Evolutionary conservation across 2,113 vertebrate species (phyloP).

Genomic region (Nasalis larvatus): DNA sequence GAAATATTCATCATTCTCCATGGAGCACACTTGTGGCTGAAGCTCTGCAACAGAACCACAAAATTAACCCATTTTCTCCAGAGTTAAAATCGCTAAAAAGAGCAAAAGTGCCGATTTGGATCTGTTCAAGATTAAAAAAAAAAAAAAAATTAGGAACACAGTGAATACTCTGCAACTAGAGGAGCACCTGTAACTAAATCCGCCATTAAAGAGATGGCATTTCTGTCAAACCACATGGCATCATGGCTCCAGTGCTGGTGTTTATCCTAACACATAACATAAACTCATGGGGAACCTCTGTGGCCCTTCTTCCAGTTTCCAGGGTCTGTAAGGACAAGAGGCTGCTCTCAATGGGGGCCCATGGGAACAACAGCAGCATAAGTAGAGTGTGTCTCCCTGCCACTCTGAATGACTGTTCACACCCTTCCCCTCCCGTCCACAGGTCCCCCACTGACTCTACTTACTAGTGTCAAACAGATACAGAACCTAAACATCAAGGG

Average conservation of each 20-base stretch:
- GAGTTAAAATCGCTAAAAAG: background rate
- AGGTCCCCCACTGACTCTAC: background rate
- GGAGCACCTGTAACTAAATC: background rate
- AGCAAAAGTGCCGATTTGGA: background rate
- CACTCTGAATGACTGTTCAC: background rate
- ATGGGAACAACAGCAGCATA: background rate
- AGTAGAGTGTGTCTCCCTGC: background rate
- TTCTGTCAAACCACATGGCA: background rate
- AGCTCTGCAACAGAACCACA: background rate
- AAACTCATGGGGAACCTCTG: background rate
- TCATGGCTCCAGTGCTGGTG: background rate
- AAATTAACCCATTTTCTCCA: background rate
- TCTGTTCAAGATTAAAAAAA: background rate
- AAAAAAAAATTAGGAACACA: too few species aligned
- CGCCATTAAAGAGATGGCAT: background rate
- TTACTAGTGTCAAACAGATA: background rate
- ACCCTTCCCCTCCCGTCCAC: background rate
- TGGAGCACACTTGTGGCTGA: background rate
- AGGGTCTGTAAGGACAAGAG: background rate
- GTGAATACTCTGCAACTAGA: background rate
- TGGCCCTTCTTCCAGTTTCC: background rate
- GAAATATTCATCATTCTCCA: background rate
- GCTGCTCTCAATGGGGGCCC: background rate
- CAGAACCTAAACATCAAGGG: background rate
- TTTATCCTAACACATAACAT: background rate